A percentile compares a stretch with the other conserved stretches of the same genome.
phyloP scores from a whole-genome alignment of 1,140 invertebrate genomes.

The Caerostris extrusa region DNA sequence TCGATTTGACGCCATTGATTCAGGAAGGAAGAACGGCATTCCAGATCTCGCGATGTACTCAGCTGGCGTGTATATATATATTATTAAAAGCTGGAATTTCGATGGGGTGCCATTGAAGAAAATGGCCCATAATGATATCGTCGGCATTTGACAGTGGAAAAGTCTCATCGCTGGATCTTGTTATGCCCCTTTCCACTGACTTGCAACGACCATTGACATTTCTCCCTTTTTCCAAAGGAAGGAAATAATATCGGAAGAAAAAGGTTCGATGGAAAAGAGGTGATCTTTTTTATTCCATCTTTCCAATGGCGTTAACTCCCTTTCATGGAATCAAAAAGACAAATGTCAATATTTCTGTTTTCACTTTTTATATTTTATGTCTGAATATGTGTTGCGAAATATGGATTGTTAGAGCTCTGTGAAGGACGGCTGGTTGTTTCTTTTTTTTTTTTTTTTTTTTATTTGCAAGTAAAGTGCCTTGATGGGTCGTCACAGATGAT shows the following conservation, averaged over 20 bases:
- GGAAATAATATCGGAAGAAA: not conserved
- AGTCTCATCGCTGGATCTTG: slow-evolving; percentile 51
- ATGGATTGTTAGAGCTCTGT: not conserved
- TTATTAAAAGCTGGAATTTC: slow-evolving; percentile 36
- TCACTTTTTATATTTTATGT: slow-evolving; percentile 6
- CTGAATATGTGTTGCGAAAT: not conserved
- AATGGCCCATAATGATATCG: slow-evolving; percentile 65
- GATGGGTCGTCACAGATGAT: not conserved
- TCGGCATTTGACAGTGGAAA: not conserved
- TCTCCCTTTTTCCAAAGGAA: not conserved
- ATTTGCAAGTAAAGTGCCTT: not conserved
- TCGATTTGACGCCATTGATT: slow-evolving; percentile 46
- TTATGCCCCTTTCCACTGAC: not conserved
- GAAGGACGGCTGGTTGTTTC: not conserved
- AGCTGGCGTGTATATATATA: slow-evolving; percentile 32
- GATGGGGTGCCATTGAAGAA: slow-evolving; percentile 36
- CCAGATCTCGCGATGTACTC: not conserved
- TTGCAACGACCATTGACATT: slow-evolving; percentile 30
- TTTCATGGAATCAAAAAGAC: slow-evolving; percentile 36
- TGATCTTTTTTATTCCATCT: not conserved
- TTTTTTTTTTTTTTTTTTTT: too few relatives aligned
- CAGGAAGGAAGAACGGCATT: not conserved
- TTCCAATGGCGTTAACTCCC: not conserved
- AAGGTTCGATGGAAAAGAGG: not conserved
- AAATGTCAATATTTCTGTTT: slow-evolving; percentile 43